A percentile compares a stretch with the other conserved stretches of the same genome.
These are phyloP conservation scores for Oscheius sp. DNA, from an alignment of 2,888 invertebrate genomes.

Conservation along the genomic window DNA sequence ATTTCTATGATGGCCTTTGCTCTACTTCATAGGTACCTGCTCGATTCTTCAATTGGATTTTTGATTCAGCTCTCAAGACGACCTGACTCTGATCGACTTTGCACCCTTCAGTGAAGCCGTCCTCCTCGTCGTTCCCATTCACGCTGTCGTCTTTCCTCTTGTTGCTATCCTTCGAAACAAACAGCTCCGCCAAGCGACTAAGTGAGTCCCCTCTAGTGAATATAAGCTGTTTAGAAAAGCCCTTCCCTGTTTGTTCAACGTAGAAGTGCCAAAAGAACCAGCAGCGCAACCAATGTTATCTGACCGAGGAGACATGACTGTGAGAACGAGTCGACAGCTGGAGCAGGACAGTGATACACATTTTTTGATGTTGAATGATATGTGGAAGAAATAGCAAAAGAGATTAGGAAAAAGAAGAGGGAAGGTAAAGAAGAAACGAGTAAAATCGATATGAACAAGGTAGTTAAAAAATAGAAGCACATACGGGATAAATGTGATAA, in stretches of 20 bases:
- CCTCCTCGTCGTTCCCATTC: slow-evolving; percentile 50
- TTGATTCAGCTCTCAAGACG: slow-evolving; percentile 35
- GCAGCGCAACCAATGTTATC: slow-evolving; percentile 1
- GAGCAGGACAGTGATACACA: slow-evolving; percentile 52
- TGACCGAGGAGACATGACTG: slow-evolving; percentile 15
- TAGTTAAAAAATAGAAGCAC: no score
- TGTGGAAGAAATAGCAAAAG: slow-evolving; percentile 52
- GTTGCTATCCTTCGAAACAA: slow-evolving; percentile 48
- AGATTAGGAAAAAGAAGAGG: no score
- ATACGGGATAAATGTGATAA: no score
- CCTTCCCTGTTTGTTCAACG: slow-evolving; percentile 47
- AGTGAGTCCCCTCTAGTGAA: no score
- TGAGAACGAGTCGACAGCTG: slow-evolving; percentile 30
- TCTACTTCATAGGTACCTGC: slow-evolving; percentile 37
- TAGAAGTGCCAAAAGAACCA: slow-evolving; percentile 9
- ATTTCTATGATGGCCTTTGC: slow-evolving; percentile 47
- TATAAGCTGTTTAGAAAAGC: slow-evolving; percentile 33
- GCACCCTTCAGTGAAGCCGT: slow-evolving; percentile 57
- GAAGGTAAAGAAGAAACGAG: background rate
- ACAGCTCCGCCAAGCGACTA: slow-evolving; percentile 42
- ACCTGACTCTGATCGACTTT: slow-evolving; percentile 32
- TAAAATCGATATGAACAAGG: no score
- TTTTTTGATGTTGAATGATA: slow-evolving; percentile 51
- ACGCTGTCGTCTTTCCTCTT: slow-evolving; percentile 47
- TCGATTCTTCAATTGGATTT: background rate